phyloP scores from a whole-genome alignment of 53 echinoderm and acorn worm species.

The Astropecten irregularis region DNA sequence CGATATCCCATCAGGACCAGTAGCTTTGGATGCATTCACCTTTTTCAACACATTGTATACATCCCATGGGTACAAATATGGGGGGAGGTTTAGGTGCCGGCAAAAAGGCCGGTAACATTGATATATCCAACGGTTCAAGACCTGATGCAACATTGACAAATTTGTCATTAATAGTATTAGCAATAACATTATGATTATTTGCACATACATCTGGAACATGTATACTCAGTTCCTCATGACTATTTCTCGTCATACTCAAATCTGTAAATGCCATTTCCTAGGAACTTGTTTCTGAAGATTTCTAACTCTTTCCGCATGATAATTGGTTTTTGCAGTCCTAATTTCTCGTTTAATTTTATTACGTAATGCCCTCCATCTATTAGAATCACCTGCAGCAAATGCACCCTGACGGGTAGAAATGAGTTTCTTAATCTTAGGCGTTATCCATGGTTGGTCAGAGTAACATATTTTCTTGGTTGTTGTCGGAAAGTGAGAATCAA shows the following conservation, averaged over 20 bases:
- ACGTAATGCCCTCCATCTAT: constrained; percentile 8
- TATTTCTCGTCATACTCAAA: constrained; percentile 28
- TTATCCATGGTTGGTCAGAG: constrained; percentile 55
- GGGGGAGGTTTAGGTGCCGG: constrained; percentile 25
- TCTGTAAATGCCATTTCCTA: constrained; percentile 40
- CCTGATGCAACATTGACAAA: too few species aligned
- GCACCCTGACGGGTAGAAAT: constrained; percentile 21
- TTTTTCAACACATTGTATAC: too few species aligned
- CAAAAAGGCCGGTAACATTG: constrained; percentile 18
- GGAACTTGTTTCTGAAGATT: constrained; percentile 6
- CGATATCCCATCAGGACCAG: too few species aligned
- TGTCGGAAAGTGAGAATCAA: constrained; percentile 30
- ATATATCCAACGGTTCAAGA: too few species aligned
- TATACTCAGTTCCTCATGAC: constrained; percentile 5
- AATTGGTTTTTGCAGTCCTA: background rate
- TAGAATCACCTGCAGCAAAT: constrained; percentile 5
- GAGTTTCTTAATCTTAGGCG: constrained; percentile 27
- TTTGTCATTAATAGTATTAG: constrained; percentile 45
- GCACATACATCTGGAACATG: constrained; percentile 29
- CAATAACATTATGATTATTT: constrained; percentile 23
- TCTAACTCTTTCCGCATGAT: constrained; percentile 14
- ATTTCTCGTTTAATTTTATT: constrained; percentile 25
- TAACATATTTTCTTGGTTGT: constrained; percentile 25
- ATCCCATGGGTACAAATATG: constrained; percentile 29
- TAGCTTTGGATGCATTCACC: too few species aligned